A percentile compares a stretch with the other conserved stretches of the same genome.
phyloP scores from a whole-genome alignment of 1,140 invertebrate genomes.

The Diuraphis noxia region DNA sequence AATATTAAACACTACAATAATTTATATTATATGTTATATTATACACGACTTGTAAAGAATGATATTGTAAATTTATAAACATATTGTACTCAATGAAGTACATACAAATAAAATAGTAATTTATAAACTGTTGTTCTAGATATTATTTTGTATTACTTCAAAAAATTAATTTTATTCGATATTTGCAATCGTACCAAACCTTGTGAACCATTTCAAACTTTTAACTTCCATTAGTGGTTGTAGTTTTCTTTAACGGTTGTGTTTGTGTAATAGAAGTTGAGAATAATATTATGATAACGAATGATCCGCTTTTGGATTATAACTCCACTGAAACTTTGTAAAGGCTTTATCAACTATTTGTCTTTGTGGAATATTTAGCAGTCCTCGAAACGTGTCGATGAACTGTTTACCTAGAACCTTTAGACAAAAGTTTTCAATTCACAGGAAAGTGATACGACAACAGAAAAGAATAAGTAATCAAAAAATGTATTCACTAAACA shows the following conservation, averaged over 20 bases:
- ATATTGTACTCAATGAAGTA: not conserved
- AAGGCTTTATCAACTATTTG: not conserved
- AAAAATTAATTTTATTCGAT: not conserved
- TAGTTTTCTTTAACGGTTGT: not conserved
- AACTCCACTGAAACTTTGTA: not conserved
- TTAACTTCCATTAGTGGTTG: not conserved
- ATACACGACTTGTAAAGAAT: not conserved
- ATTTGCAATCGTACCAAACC: not conserved
- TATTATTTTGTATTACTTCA: not conserved
- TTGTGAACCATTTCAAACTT: not conserved
- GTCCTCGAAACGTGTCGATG: not conserved
- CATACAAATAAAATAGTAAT: not conserved
- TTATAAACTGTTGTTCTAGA: not conserved
- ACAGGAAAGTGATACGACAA: not conserved
- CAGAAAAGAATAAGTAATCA: not conserved
- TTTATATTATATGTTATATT: too few species aligned
- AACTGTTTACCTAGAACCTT: not conserved
- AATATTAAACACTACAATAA: too few species aligned
- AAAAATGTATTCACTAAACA: not conserved
- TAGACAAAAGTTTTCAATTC: not conserved
- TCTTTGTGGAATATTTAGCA: constrained; percentile 1
- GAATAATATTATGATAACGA: constrained; percentile 15
- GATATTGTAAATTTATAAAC: not conserved
- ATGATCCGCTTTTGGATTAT: not conserved
- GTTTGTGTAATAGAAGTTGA: not conserved